Evolutionary conservation across 2,113 vertebrate genomes (phyloP).

Genomic region (Hippoglossus stenolepis): DNA sequence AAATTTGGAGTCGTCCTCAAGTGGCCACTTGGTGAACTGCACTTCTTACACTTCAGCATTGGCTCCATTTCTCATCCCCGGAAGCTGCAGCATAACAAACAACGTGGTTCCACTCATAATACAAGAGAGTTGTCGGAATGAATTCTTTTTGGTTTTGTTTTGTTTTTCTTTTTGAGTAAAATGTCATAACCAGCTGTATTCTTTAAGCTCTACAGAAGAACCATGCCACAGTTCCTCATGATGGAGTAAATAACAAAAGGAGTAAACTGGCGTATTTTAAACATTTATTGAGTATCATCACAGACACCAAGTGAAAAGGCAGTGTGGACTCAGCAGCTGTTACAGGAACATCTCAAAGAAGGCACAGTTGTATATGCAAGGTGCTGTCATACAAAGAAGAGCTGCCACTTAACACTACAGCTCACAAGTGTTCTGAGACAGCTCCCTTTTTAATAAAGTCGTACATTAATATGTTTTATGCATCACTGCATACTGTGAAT

Average conservation of each 20-base stretch:
- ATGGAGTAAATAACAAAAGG: neutral
- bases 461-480: neutral
- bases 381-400: constrained; percentile 7
- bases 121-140: too few species aligned
- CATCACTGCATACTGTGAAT: neutral
- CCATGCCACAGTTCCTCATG: neutral
- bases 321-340: constrained; percentile 19
- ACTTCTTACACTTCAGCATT: too few species aligned
- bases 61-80: too few species aligned
- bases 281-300: constrained; percentile 75
- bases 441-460: neutral
- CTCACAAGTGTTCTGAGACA: neutral
- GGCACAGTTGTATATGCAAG: constrained; percentile 1
- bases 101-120: too few species aligned
- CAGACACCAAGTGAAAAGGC: constrained; percentile 51
- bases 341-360: neutral
- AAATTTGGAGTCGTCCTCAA: too few species aligned
- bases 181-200: too few species aligned
- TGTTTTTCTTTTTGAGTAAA: too few species aligned
- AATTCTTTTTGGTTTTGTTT: too few species aligned
- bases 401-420: neutral
- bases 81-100: too few species aligned
- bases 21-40: too few species aligned
- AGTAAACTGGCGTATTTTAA: constrained; percentile 27
- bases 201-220: too few species aligned